phyloP scores from a whole-genome alignment of 2,113 vertebrate genomes.

The Cygnus atratus region DNA sequence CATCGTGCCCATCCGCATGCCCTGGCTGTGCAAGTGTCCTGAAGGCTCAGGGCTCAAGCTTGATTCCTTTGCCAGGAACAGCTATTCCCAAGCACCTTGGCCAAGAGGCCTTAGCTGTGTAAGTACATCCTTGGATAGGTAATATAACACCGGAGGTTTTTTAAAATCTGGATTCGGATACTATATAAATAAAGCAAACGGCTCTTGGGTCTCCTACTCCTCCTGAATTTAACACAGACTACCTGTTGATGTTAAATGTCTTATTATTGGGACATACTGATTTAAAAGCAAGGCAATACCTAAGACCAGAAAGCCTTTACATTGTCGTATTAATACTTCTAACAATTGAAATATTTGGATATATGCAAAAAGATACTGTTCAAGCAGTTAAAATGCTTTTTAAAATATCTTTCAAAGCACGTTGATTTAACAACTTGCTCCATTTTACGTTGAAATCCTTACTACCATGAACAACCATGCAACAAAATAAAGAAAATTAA shows the following conservation, averaged over 20 bases:
- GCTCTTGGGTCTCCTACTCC: neutral
- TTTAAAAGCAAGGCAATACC: neutral
- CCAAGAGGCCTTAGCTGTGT: neutral
- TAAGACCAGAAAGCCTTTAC: neutral
- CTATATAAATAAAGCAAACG: neutral
- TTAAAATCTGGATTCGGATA: neutral
- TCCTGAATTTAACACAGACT: neutral
- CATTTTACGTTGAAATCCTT: neutral
- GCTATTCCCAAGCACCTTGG: rapidly evolving
- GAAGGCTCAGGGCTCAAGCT: neutral
- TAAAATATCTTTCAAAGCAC: neutral
- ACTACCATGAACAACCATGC: neutral
- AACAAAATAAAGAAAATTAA: neutral
- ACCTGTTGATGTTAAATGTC: neutral
- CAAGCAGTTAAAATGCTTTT: neutral
- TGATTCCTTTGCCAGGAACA: neutral
- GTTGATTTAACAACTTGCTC: neutral
- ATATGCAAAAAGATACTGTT: neutral
- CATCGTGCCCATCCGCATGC: neutral
- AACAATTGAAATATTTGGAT: neutral
- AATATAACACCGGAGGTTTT: rapidly evolving
- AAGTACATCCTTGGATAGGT: neutral
- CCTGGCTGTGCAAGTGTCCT: rapidly evolving
- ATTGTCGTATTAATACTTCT: neutral
- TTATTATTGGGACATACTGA: neutral